These are phyloP conservation scores for Sternarchorhynchus goeldii DNA, from an alignment of 2,797 vertebrate genomes.

Conservation along the genomic window DNA sequence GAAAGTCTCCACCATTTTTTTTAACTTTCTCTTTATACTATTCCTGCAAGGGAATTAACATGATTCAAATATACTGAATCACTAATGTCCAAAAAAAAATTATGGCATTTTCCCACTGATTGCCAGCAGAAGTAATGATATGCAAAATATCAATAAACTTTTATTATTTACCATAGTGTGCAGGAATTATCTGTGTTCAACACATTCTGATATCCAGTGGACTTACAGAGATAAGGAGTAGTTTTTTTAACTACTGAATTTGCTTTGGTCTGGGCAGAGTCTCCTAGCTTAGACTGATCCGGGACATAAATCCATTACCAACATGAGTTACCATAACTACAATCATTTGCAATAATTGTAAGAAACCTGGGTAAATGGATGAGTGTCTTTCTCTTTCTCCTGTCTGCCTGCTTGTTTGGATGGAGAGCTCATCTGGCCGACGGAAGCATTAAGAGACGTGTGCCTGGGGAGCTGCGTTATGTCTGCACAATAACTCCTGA, in stretches of 20 bases:
- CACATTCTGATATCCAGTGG: not conserved
- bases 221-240: not conserved
- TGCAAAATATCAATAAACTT: conserved; percentile 26
- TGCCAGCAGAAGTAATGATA: conserved; percentile 29
- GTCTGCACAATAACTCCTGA: conserved; percentile 67
- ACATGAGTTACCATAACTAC: not conserved
- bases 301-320: not conserved
- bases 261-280: not conserved
- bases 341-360: not conserved
- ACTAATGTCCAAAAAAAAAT: conserved; percentile 38
- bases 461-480: conserved; percentile 59
- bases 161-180: conserved; percentile 23
- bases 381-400: not conserved
- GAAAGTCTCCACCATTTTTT: not conserved
- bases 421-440: conserved; percentile 18
- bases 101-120: conserved; percentile 25
- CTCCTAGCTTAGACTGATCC: not conserved
- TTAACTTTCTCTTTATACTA: not conserved
- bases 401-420: conserved; percentile 8
- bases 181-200: not conserved
- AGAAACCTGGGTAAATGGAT: not conserved
- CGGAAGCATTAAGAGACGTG: conserved; percentile 1
- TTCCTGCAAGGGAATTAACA: conserved; percentile 13
- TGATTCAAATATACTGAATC: conserved; percentile 33
- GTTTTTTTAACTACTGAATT: not conserved